Percentiles rank a stretch among this genome's conserved stretches.
Conservation (phyloP, 2,888 invertebrate genomes). For the Drepana falcataria region DNA sequence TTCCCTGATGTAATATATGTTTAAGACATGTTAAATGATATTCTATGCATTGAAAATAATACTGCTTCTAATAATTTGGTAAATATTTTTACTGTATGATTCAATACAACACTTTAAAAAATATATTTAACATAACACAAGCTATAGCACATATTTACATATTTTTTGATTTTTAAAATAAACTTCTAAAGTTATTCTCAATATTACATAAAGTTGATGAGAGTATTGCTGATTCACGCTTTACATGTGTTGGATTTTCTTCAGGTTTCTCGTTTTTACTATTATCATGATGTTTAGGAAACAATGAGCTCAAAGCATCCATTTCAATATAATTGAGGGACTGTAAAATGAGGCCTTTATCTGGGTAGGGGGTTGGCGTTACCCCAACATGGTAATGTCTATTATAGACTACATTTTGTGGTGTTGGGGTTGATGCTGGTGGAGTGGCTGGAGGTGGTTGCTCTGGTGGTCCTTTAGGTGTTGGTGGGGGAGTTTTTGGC, state of each 20-base stretch:
- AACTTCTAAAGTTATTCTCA: conserved; percentile 67
- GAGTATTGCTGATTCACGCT: conserved; percentile 51
- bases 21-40: background rate
- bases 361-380: conserved; percentile 58
- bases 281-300: conserved; percentile 34
- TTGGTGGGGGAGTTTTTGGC: conserved; percentile 27
- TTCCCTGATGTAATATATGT: too few species aligned
- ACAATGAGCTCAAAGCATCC: conserved; percentile 68
- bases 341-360: conserved; percentile 62
- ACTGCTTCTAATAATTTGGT: conserved; percentile 3
- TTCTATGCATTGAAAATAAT: background rate
- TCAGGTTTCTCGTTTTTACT: conserved; percentile 20
- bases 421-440: conserved; percentile 19
- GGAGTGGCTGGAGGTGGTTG: conserved; percentile 20
- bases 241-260: conserved; percentile 30
- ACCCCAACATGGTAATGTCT: conserved; percentile 13
- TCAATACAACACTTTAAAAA: conserved; percentile 13
- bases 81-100: conserved; percentile 15
- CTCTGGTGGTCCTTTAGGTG: conserved; percentile 18
- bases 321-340: conserved; percentile 73
- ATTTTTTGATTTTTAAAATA: conserved; percentile 48
- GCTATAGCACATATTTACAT: conserved; percentile 10
- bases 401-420: conserved; percentile 21
- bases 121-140: conserved; percentile 12
- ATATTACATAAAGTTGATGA: conserved; percentile 58